phyloP scores from a whole-genome alignment of 2,113 vertebrate genomes.

The Myotis brandtii region DNA sequence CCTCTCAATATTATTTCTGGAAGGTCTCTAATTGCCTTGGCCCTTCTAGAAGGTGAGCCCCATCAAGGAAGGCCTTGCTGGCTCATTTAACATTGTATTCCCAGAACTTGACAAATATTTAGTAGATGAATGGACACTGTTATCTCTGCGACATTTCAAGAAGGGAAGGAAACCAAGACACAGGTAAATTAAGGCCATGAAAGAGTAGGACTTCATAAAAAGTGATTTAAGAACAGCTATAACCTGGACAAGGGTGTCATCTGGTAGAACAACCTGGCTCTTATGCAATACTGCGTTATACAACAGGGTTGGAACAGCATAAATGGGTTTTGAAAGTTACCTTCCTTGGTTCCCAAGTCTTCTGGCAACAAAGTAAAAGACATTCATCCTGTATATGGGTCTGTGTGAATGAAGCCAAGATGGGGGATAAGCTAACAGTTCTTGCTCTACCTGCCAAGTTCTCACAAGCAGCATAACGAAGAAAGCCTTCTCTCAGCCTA shows the following conservation, averaged over 20 bases:
- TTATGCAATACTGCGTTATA: not conserved
- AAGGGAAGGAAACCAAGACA: not conserved
- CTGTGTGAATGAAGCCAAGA: not conserved
- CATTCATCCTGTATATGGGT: not conserved
- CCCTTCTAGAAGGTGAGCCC: not conserved
- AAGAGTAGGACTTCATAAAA: not conserved
- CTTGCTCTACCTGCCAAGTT: not conserved
- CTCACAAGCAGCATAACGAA: not conserved
- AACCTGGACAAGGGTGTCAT: not conserved
- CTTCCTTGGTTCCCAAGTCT: not conserved
- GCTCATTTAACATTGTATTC: not conserved
- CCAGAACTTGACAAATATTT: constrained; percentile 15
- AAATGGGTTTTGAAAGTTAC: not conserved
- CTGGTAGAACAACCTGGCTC: not conserved
- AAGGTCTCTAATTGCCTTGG: constrained; percentile 44
- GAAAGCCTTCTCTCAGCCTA: not conserved
- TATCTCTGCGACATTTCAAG: not conserved
- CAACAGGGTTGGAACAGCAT: not conserved
- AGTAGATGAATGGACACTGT: not conserved
- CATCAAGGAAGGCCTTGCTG: not conserved
- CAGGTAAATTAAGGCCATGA: not conserved
- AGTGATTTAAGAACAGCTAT: not conserved
- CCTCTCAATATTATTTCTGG: constrained; percentile 46
- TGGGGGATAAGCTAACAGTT: not conserved
- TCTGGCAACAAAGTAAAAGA: not conserved